Evolutionary conservation across 2,888 invertebrate genomes (phyloP).

Genomic region (Mythimna ferrago): DNA sequence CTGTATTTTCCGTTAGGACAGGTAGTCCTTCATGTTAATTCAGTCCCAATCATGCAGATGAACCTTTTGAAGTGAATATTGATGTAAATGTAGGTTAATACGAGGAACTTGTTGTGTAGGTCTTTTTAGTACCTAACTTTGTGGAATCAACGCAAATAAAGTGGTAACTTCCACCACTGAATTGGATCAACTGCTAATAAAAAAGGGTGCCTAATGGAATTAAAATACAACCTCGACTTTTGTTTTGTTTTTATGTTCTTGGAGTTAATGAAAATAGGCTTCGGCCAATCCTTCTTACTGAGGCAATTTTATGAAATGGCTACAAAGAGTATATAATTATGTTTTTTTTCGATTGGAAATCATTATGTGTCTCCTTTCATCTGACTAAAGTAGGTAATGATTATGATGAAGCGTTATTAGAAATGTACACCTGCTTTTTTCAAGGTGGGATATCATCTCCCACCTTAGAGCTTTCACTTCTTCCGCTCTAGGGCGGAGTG

Average conservation of each 20-base stretch:
- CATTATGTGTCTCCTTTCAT: too few species aligned
- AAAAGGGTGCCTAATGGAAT: constrained; percentile 4
- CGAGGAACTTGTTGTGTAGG: constrained; percentile 1
- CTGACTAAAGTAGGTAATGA: too few species aligned
- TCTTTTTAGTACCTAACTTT: not conserved
- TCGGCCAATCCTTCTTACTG: too few species aligned
- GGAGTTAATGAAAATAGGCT: not conserved
- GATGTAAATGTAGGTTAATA: not conserved
- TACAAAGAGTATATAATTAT: too few species aligned
- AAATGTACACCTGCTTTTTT: too few species aligned
- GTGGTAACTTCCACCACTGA: not conserved
- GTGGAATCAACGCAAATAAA: constrained; percentile 12
- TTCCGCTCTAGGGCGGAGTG: too few species aligned
- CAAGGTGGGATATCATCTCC: too few species aligned
- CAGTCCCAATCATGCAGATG: constrained; percentile 17
- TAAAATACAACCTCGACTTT: constrained; percentile 9
- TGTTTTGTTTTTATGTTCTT: not conserved
- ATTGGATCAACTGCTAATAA: constrained; percentile 2
- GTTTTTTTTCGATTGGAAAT: too few species aligned
- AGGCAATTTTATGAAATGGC: too few species aligned
- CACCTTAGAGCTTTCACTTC: too few species aligned
- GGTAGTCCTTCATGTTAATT: not conserved
- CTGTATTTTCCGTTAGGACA: not conserved
- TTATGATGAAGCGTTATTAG: too few species aligned
- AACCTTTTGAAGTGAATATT: not conserved